Base-by-base conservation (phyloP, 2,888 invertebrate genomes). In the Frankliniella intonsa region DNA sequence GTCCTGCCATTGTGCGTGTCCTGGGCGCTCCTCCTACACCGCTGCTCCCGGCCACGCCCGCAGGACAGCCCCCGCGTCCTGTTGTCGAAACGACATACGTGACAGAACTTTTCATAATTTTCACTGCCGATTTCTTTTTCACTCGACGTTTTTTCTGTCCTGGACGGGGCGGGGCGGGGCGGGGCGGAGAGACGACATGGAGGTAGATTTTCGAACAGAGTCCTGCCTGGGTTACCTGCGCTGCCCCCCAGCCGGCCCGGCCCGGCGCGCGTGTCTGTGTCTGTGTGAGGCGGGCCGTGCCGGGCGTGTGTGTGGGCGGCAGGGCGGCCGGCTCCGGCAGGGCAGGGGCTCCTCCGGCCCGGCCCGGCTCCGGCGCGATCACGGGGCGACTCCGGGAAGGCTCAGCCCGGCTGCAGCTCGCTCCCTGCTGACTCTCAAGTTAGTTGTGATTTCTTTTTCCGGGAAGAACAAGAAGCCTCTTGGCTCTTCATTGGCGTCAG, bases 231-330 rank as follows among this genome's bases (percentile, higher is more conserved):
- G 38, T 38, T 38, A 38, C 69, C 49, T 27, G 79, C 82, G 76
- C 38, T 79, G 76, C 82, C 27, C n/a, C 49, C 51, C 50, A 14
- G 51, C 79, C 25, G 5, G 22, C 50, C 69, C 76, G 79, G 25
- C 25, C 82, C 14, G 38, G 17, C 81, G 65, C 38, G 55, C 80
- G 79, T 14, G 80, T 38, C 38, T 80, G 80, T 14, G 38, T 80
- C 80, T 80, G 38, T 55, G 82, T 38, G 38, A 38, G 38, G 38
- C 38, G 38, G 5, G 82, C 76, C 5, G 38, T 3, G 38, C 3
- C 38, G 38, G 5, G 82, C 76, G 62, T 62, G 62, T 17, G 62
- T 62, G 62, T 17, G 19, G 62, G 62, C 62, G 17, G 62, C 62
- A n/a, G 14, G 62, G 62, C 19, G 1, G 62, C 7, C 62, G 55